Conservation (phyloP, 1,140 invertebrate genomes). For the Hetaerina americana region DNA sequence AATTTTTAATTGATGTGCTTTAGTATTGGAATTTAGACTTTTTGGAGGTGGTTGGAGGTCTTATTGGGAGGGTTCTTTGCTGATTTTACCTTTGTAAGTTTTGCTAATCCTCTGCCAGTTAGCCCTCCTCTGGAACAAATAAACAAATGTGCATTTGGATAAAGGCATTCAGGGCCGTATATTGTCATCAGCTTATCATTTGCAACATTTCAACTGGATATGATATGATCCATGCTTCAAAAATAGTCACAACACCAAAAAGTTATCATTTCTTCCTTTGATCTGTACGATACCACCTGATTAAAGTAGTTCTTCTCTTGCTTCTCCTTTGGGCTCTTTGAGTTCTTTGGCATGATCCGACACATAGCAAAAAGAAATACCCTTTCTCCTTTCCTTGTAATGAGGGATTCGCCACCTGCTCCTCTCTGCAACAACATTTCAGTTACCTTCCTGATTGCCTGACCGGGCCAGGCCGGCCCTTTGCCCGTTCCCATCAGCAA, state of each 20-base stretch:
- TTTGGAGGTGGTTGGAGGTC: too few relatives aligned
- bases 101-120: too few relatives aligned
- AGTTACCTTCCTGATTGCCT: slow-evolving; percentile 10
- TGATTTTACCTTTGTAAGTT: too few relatives aligned
- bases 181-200: too few relatives aligned
- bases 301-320: not conserved
- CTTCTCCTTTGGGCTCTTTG: not conserved
- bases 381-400: not conserved
- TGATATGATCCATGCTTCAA: too few relatives aligned
- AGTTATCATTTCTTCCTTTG: not conserved
- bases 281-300: not conserved
- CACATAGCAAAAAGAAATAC: not conserved
- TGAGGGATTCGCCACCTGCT: not conserved
- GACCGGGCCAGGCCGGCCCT: not conserved
- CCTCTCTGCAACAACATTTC: slow-evolving; percentile 13
- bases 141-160: too few relatives aligned
- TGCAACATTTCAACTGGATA: too few relatives aligned
- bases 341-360: not conserved
- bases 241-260: not conserved
- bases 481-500: not conserved
- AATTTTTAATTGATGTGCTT: too few relatives aligned
- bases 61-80: too few relatives aligned
- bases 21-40: too few relatives aligned
- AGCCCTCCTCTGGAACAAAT: too few relatives aligned
- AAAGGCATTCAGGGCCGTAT: too few relatives aligned